Conservation (phyloP, 2,888 invertebrate genomes). For the Gortyna flavago region DNA sequence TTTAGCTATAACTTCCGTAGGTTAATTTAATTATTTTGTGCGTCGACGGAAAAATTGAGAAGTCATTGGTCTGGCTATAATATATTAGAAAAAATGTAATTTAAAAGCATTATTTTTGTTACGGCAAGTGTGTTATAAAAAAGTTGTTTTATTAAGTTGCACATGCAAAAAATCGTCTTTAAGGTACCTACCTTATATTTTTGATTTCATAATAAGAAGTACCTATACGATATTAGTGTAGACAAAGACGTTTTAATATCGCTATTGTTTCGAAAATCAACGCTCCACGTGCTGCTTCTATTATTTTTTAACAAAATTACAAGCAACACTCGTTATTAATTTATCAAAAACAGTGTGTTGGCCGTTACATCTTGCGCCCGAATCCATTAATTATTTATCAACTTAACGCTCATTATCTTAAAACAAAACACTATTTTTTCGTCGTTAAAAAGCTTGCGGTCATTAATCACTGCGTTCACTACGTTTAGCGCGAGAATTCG, state of each 20-base stretch:
- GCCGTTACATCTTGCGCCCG: slow-evolving; percentile 70
- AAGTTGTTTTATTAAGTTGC: no score
- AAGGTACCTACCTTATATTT: no score
- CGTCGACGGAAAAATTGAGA: neutral
- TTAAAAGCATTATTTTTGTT: neutral
- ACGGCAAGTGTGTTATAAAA: neutral
- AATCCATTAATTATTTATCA: slow-evolving; percentile 83
- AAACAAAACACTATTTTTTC: slow-evolving; percentile 82
- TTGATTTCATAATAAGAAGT: neutral
- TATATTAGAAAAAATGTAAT: neutral
- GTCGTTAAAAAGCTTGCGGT: slow-evolving; percentile 75
- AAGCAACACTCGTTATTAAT: slow-evolving; percentile 66
- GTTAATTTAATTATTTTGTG: no score
- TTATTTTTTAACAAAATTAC: slow-evolving; percentile 50
- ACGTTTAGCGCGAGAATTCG: slow-evolving; percentile 62
- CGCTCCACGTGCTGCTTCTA: slow-evolving; percentile 17
- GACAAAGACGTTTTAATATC: neutral
- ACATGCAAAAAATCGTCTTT: neutral
- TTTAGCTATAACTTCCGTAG: neutral
- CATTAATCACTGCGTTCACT: slow-evolving; percentile 79
- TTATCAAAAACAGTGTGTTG: slow-evolving; percentile 70
- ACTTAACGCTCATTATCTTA: slow-evolving; percentile 84
- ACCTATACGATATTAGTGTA: neutral
- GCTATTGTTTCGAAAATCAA: slow-evolving; percentile 1
- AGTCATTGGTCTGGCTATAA: neutral